Percentiles rank a stretch among this genome's conserved stretches.
phyloP scores from a whole-genome alignment of 2,888 invertebrate genomes.

The Archips xylosteana region DNA sequence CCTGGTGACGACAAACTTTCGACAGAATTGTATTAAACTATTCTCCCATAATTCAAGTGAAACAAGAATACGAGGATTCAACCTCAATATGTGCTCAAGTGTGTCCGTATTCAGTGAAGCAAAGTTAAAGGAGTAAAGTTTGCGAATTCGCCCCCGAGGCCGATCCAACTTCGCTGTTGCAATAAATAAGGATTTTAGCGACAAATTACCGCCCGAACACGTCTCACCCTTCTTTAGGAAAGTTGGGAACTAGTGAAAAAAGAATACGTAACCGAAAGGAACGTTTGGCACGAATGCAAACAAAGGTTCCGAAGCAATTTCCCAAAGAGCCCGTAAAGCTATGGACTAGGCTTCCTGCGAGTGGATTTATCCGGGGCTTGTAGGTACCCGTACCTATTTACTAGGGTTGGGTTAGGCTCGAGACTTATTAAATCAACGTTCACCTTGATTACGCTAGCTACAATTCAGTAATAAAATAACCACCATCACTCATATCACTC shows the following conservation, averaged over 20 bases:
- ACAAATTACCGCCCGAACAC: conserved; percentile 83
- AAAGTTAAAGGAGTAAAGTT: conserved; percentile 82
- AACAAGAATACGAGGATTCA: conserved; percentile 79
- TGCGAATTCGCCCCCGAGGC: conserved; percentile 78
- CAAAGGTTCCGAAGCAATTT: conserved; percentile 55
- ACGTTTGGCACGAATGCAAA: conserved; percentile 53
- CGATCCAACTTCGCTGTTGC: conserved; percentile 81
- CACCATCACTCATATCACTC: background rate
- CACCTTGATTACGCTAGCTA: background rate
- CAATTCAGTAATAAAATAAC: background rate
- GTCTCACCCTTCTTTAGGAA: conserved; percentile 75
- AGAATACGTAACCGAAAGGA: conserved; percentile 54
- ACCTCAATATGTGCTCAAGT: conserved; percentile 82
- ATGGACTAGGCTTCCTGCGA: conserved; percentile 33
- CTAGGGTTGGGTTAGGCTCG: conserved; percentile 3
- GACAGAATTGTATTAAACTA: conserved; percentile 70
- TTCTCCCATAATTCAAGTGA: conserved; percentile 73
- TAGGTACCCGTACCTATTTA: conserved; percentile 16
- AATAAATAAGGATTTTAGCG: conserved; percentile 85
- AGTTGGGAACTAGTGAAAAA: conserved; percentile 75
- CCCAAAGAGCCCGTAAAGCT: conserved; percentile 40
- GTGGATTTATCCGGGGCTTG: conserved; percentile 31
- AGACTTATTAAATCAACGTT: background rate
- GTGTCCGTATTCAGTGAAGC: conserved; percentile 80
- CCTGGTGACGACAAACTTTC: conserved; percentile 52